Base-by-base conservation (phyloP, 2,888 invertebrate species). In the Chalcosyrphus nemorum region DNA sequence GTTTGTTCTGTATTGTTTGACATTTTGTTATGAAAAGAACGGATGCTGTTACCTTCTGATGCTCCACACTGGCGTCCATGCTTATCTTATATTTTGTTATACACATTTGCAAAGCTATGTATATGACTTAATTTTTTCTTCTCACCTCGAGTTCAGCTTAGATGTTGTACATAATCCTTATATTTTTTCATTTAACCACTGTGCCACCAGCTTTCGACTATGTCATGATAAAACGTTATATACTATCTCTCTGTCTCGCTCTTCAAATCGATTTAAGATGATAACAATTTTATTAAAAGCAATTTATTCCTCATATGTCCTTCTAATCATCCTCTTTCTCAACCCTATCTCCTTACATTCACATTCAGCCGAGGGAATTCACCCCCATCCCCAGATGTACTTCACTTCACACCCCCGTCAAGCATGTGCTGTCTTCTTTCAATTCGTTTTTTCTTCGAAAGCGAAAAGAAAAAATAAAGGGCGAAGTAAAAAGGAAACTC, bases 401-500 rank as follows among this genome's bases (percentile, higher is more conserved):
- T 7, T 5, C 17, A 29, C n/a, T 61, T 63, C 47, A 7, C 7
- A 32, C 13, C 45, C 45, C 21, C 24, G 19, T 13, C 6, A 27
- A 9, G 17, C 2, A 2, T 13, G n/a, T 17, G 41, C 57, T 41
- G 2, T 47, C 13, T 11, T 15, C 17, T 35, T 32, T n/a, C n/a
- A 21, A 63, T 63, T 47, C 32, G 35, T 63, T 32, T 63, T 47
- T 15, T 17, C 11, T 15, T 2, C 5, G 1, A 19, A 1, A 15
- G n/a, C 13, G 13, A 7, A 38, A 2, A n/a, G n/a, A n/a, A n/a
- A 17, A 45, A 45, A 3, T 52, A 32, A 47, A 15, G 21, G 61
- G 9, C 72, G 29, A 72, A 61, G 19, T 11, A 45, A 71, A n/a
- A 41, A 13, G 15, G 24, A 50, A 50, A 61, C 19, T 70, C 57